Percentiles rank a stretch among this genome's conserved stretches.
These are phyloP conservation scores for Cyprinodon tularosa DNA, from an alignment of 2,113 vertebrate species.

Conservation along the genomic window DNA sequence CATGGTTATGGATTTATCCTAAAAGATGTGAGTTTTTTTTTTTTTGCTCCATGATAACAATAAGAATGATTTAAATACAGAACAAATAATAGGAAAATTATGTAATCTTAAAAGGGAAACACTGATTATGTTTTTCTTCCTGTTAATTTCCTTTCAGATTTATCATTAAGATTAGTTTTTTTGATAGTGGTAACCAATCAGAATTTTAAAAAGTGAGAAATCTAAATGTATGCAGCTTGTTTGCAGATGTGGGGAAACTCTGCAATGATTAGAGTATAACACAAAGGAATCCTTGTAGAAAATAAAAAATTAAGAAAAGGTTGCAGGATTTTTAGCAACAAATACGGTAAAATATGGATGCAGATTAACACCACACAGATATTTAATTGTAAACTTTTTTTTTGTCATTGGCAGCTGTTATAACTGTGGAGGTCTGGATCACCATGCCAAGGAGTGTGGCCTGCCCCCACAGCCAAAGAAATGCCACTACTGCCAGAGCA, in stretches of 20 bases:
- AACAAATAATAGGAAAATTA: background rate
- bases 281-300: background rate
- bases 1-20: background rate
- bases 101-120: no score
- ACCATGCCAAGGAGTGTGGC: slow-evolving; percentile 98
- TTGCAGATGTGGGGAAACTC: no score
- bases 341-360: no score
- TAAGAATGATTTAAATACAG: background rate
- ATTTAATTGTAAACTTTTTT: background rate
- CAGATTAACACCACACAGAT: no score
- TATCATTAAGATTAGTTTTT: no score
- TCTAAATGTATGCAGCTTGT: no score
- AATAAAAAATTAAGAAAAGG: background rate
- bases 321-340: no score
- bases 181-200: no score
- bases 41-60: background rate
- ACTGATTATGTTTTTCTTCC: no score
- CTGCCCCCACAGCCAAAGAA: slow-evolving; percentile 99
- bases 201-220: no score
- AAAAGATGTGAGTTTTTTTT: no score
- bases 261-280: background rate
- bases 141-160: no score
- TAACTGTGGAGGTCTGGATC: slow-evolving; percentile 98
- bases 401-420: slow-evolving; percentile 85
- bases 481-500: slow-evolving; percentile 98